phyloP scores from a whole-genome alignment of 2,113 vertebrate genomes.

The Puma concolor region DNA sequence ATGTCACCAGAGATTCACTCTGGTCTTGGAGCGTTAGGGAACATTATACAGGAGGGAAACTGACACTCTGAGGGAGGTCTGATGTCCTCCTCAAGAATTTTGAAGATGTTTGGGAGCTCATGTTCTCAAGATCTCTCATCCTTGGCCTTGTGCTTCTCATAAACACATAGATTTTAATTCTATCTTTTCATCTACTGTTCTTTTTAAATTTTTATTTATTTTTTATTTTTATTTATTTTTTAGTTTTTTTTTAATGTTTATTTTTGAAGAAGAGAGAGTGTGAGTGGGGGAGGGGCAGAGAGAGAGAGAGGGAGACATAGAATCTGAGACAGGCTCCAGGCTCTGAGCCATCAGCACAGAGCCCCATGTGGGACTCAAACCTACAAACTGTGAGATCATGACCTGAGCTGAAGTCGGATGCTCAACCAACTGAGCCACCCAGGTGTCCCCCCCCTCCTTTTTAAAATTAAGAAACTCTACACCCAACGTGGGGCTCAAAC shows the following conservation, averaged over 20 bases:
- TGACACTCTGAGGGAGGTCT: neutral
- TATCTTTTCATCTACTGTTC: neutral
- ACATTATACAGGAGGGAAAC: neutral
- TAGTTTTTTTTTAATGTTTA: too few species aligned
- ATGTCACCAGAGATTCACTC: neutral
- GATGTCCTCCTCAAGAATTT: neutral
- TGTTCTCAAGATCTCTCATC: neutral
- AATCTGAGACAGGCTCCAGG: too few species aligned
- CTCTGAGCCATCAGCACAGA: too few species aligned
- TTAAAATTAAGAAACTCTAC: neutral
- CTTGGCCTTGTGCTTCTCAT: too few species aligned
- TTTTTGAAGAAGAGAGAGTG: too few species aligned
- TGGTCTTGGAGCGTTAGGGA: neutral
- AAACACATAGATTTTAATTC: neutral
- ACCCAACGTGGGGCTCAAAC: neutral
- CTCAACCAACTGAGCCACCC: too few species aligned
- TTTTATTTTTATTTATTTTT: too few species aligned
- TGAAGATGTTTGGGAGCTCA: neutral
- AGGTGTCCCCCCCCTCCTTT: neutral
- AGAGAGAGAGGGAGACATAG: too few species aligned
- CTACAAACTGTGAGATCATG: too few species aligned
- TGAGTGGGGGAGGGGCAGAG: too few species aligned
- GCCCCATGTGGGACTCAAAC: too few species aligned
- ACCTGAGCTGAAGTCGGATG: too few species aligned
- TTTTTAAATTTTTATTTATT: neutral